These are phyloP conservation scores for Apis cerana DNA, from an alignment of 1,140 invertebrate species.

Conservation along the genomic window DNA sequence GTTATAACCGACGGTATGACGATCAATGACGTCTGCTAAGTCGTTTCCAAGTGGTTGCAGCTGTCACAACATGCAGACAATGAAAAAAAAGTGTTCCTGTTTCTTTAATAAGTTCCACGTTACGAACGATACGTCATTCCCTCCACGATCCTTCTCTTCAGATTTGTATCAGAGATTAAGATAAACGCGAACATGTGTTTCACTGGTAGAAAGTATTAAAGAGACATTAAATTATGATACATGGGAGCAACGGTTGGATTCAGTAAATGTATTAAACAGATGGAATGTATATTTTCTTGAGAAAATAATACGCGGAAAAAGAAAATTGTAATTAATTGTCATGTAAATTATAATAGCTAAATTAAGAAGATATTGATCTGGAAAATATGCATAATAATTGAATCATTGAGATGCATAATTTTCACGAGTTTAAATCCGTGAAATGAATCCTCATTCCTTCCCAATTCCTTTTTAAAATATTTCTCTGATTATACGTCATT, in stretches of 20 bases:
- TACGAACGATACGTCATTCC: background rate
- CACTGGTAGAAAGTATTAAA: background rate
- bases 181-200: background rate
- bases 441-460: too few species aligned
- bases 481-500: background rate
- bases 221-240: background rate
- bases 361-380: background rate
- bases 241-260: too few species aligned
- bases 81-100: slow-evolving; percentile 17
- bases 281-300: background rate
- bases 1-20: slow-evolving; percentile 12
- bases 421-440: too few species aligned
- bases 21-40: background rate
- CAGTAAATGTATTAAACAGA: background rate
- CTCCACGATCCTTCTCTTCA: background rate
- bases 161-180: slow-evolving; percentile 24
- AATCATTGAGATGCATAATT: too few species aligned
- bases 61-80: slow-evolving; percentile 34
- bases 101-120: slow-evolving; percentile 18
- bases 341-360: background rate
- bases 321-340: background rate
- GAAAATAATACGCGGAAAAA: background rate
- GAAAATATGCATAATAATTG: background rate
- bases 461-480: background rate
- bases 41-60: slow-evolving; percentile 26